A percentile compares a stretch with the other conserved stretches of the same genome.
phyloP scores from a whole-genome alignment of 2,888 invertebrate genomes.

The Chalcosyrphus nemorum region DNA sequence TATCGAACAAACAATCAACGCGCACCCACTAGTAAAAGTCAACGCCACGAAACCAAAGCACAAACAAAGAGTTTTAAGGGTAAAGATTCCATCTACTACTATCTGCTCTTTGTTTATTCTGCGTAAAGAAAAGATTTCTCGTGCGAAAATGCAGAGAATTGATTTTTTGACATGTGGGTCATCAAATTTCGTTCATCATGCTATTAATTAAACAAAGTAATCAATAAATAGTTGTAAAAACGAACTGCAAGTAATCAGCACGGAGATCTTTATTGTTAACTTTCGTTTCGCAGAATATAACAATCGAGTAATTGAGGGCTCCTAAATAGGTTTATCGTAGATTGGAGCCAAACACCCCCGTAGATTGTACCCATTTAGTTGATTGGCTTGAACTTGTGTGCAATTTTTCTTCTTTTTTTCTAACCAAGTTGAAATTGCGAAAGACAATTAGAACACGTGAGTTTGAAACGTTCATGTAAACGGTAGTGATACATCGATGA shows the following conservation, averaged over 20 bases:
- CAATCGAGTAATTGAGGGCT: conserved; percentile 4
- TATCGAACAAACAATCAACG: conserved; percentile 21
- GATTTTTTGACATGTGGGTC: conserved; percentile 41
- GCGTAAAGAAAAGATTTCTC: not conserved
- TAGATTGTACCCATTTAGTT: conserved; percentile 25
- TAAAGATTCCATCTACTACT: not conserved
- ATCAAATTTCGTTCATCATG: not conserved
- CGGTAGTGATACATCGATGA: not conserved
- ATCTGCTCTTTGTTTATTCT: not conserved
- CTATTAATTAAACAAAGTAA: not conserved
- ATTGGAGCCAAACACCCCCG: not conserved
- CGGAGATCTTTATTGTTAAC: not conserved
- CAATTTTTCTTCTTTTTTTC: not conserved
- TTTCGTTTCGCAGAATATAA: not conserved
- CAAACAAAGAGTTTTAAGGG: not conserved
- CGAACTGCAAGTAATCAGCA: not conserved
- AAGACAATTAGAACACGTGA: not conserved
- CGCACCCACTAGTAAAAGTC: conserved; percentile 1
- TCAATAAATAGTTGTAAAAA: conserved; percentile 7
- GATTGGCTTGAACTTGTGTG: conserved; percentile 36
- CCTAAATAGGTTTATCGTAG: conserved; percentile 38
- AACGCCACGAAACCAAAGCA: conserved; percentile 10
- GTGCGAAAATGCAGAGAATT: conserved; percentile 5
- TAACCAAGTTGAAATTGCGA: not conserved
- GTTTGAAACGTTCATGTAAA: not conserved